A percentile compares a stretch with the other conserved stretches of the same genome.
phyloP scores from a whole-genome alignment of 1,140 invertebrate genomes.

The Temnothorax curvispinosus region DNA sequence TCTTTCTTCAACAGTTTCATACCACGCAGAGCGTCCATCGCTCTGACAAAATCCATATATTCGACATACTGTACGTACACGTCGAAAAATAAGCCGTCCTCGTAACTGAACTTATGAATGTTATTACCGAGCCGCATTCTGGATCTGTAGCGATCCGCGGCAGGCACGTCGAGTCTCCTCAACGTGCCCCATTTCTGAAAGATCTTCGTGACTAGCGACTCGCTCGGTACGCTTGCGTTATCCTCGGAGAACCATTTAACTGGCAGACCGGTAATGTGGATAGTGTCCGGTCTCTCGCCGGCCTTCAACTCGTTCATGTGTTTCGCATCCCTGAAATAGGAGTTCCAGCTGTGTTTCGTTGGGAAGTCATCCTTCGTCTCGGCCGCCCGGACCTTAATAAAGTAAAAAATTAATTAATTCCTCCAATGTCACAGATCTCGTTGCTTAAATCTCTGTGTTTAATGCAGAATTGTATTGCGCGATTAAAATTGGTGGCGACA shows the following conservation, averaged over 20 bases:
- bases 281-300: slow-evolving; percentile 97
- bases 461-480: neutral
- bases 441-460: neutral
- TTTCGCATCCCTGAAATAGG: slow-evolving; percentile 97
- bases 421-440: neutral
- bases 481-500: slow-evolving; percentile 81
- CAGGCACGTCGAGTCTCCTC: slow-evolving; percentile 95
- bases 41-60: slow-evolving; percentile 97
- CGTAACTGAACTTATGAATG: slow-evolving; percentile 83
- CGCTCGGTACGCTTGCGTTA: slow-evolving; percentile 88
- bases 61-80: slow-evolving; percentile 97
- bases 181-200: slow-evolving; percentile 96
- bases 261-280: slow-evolving; percentile 93
- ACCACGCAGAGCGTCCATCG: slow-evolving; percentile 96
- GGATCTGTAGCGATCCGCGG: slow-evolving; percentile 92
- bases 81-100: slow-evolving; percentile 88
- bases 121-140: slow-evolving; percentile 89
- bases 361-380: slow-evolving; percentile 95
- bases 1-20: slow-evolving; percentile 95
- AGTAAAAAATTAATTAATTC: neutral
- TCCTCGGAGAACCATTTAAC: slow-evolving; percentile 92
- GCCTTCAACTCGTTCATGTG: slow-evolving; percentile 99
- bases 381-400: slow-evolving; percentile 87
- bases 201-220: slow-evolving; percentile 92
- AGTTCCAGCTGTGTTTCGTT: slow-evolving; percentile 96